Percentiles rank a stretch among this genome's conserved stretches.
These are phyloP conservation scores for Megalopta genalis DNA, from an alignment of 1,140 invertebrate species.

Conservation along the genomic window DNA sequence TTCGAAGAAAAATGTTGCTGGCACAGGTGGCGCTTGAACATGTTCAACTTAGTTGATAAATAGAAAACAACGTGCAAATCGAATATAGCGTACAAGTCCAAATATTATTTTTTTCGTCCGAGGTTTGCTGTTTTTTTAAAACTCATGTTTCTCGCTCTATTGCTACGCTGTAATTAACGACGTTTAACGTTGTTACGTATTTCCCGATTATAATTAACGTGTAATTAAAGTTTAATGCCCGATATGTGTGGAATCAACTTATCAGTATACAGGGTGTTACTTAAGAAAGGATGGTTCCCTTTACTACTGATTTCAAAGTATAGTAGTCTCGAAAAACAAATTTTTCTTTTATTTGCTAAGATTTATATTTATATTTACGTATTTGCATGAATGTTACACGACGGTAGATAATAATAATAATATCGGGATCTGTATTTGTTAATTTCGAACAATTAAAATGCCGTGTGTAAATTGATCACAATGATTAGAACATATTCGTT, in stretches of 20 bases:
- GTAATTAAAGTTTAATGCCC: not conserved
- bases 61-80: constrained; percentile 23
- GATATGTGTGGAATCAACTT: constrained; percentile 11
- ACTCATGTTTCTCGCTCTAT: not conserved
- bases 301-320: not conserved
- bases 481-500: not conserved
- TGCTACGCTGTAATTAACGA: not conserved
- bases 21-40: constrained; percentile 35
- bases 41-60: constrained; percentile 24
- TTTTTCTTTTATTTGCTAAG: not conserved
- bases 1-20: constrained; percentile 6
- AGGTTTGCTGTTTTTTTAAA: not conserved
- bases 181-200: not conserved
- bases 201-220: constrained; percentile 9
- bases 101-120: not conserved
- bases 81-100: not conserved
- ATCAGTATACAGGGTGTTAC: not conserved
- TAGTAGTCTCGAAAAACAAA: not conserved
- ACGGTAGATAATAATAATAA: no score
- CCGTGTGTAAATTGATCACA: not conserved
- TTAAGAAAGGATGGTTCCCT: not conserved
- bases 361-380: no score
- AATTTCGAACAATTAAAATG: not conserved
- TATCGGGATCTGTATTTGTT: not conserved
- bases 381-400: no score